These are phyloP conservation scores for Drosophila pectinifera DNA, from an alignment of 1,140 invertebrate species.

Conservation along the genomic window DNA sequence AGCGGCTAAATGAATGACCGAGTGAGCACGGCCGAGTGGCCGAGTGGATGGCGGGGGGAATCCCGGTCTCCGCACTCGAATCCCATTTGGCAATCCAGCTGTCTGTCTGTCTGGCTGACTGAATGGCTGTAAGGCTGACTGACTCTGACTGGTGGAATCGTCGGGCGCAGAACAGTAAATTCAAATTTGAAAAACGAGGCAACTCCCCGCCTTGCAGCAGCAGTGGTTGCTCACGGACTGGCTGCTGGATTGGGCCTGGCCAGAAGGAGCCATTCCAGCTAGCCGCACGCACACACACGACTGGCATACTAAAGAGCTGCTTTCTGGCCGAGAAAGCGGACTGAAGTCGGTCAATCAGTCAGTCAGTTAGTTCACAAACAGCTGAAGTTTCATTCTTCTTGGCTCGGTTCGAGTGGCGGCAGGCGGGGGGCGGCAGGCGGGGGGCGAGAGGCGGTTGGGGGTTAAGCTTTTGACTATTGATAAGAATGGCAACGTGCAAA, in stretches of 20 bases:
- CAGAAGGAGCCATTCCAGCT: slow-evolving; percentile 16
- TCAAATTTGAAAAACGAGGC: slow-evolving; percentile 66
- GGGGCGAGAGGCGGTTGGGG: not conserved
- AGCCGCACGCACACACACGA: slow-evolving; percentile 43
- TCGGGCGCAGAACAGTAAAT: slow-evolving; percentile 50
- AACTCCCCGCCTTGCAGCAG: slow-evolving; percentile 41
- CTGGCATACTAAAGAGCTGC: slow-evolving; percentile 54
- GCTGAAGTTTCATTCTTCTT: slow-evolving; percentile 52
- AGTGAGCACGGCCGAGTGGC: slow-evolving; percentile 32
- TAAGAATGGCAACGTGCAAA: slow-evolving; percentile 54
- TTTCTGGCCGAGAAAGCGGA: slow-evolving; percentile 10
- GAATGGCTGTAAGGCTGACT: slow-evolving; percentile 31
- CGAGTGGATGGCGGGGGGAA: not conserved
- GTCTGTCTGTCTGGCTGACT: slow-evolving; percentile 10
- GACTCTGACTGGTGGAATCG: slow-evolving; percentile 52
- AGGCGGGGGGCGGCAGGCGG: too few species aligned
- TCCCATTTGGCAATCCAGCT: slow-evolving; percentile 6
- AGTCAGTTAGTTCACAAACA: slow-evolving; percentile 63
- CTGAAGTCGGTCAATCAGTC: slow-evolving; percentile 61
- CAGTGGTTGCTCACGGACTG: slow-evolving; percentile 6
- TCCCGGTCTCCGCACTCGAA: slow-evolving; percentile 23
- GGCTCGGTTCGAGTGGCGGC: not conserved
- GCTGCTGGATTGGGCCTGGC: slow-evolving; percentile 8
- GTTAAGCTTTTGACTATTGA: slow-evolving; percentile 46
- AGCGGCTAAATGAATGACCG: slow-evolving; percentile 66